Conservation (phyloP, 2,113 vertebrate genomes). For the Spilogale gracilis region DNA sequence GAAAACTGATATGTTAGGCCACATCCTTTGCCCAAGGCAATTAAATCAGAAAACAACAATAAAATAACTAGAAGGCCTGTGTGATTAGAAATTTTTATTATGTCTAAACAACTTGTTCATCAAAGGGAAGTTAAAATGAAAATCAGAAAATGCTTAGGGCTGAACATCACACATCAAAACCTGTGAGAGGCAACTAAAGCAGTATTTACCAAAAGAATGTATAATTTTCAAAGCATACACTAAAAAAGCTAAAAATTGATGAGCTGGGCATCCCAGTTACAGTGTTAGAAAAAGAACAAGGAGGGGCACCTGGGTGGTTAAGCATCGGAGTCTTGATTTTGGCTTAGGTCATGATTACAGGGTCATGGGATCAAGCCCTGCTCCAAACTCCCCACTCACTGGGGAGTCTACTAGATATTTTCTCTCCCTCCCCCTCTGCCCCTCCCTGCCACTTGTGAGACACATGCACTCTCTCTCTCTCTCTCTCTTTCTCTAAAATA, state of each 20-base stretch:
- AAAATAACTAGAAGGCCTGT: background rate
- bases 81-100: background rate
- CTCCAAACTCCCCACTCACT: too few species aligned
- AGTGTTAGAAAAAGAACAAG: background rate
- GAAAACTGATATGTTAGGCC: background rate
- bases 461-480: background rate
- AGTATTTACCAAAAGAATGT: slow-evolving; percentile 6
- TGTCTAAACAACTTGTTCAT: background rate
- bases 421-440: background rate
- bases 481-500: background rate
- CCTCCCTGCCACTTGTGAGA: background rate
- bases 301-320: too few species aligned
- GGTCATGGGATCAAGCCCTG: too few species aligned
- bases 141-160: slow-evolving; percentile 8
- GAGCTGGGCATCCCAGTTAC: background rate
- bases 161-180: background rate
- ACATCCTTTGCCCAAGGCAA: background rate
- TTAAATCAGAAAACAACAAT: background rate
- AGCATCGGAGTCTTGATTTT: too few species aligned
- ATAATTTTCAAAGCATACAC: background rate
- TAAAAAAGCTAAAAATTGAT: background rate
- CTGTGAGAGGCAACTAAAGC: background rate
- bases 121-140: slow-evolving; percentile 57
- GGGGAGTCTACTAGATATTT: too few species aligned
- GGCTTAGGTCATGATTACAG: background rate